Evolutionary conservation across 92 coral and sea anemone species (phyloP).

Genomic region (Desmophyllum pertusum): DNA sequence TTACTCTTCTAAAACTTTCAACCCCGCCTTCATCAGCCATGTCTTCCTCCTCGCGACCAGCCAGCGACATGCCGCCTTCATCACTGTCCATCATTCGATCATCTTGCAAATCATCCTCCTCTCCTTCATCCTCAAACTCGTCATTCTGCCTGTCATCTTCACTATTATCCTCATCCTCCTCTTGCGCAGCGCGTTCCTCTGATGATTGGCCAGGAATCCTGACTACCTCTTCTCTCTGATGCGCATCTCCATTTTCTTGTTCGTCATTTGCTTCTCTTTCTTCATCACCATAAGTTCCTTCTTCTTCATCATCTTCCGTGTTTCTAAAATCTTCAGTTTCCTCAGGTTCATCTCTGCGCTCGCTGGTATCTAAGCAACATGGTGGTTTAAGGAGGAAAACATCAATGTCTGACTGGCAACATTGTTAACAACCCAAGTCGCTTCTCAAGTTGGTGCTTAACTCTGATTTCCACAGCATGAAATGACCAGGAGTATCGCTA

Average conservation of each 20-base stretch:
- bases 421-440: neutral
- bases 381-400: neutral
- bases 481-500: no score
- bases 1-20: conserved; percentile 25
- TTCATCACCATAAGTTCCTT: neutral
- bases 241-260: neutral
- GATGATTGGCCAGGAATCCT: conserved; percentile 16
- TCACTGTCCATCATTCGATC: conserved; percentile 34
- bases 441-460: no score
- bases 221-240: conserved; percentile 8
- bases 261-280: neutral
- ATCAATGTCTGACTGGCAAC: neutral
- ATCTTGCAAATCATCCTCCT: conserved; percentile 26
- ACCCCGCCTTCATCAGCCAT: conserved; percentile 6
- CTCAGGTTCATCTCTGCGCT: neutral
- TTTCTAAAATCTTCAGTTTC: neutral
- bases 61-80: conserved; percentile 33
- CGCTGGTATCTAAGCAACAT: conserved; percentile 9
- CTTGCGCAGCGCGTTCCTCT: conserved; percentile 2
- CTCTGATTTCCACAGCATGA: no score
- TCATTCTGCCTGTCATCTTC: conserved; percentile 18
- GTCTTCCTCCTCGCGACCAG: neutral
- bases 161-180: conserved; percentile 14
- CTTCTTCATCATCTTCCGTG: neutral
- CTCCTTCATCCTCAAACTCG: conserved; percentile 44